phyloP scores from a whole-genome alignment of 2,113 vertebrate genomes.

The Arizona elegans region DNA sequence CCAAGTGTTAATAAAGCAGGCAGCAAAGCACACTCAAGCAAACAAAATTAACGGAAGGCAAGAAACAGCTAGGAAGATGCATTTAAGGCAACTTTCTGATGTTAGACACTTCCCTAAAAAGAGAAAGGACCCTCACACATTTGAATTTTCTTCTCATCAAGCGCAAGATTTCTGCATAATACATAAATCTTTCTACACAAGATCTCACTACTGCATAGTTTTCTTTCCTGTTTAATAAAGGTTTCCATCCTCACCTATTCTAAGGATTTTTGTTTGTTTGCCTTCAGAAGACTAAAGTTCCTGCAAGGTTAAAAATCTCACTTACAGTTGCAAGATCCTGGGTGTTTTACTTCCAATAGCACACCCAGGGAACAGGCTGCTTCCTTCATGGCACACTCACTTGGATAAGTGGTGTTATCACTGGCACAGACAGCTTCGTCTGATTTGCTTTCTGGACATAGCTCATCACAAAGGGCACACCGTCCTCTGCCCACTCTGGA shows the following conservation, averaged over 20 bases:
- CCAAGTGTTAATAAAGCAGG: constrained; percentile 74
- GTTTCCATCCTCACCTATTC: constrained; percentile 69
- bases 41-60: constrained; percentile 50
- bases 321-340: constrained; percentile 99
- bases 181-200: constrained; percentile 41
- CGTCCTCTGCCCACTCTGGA: constrained; percentile 88
- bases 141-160: constrained; percentile 53
- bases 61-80: constrained; percentile 49
- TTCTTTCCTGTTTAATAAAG: constrained; percentile 52
- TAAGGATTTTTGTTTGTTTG: constrained; percentile 56
- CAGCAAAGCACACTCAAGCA: constrained; percentile 69
- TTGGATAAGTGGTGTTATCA: constrained; percentile 96
- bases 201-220: constrained; percentile 48
- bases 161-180: constrained; percentile 47
- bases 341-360: constrained; percentile 96
- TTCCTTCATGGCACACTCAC: constrained; percentile 96
- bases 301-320: constrained; percentile 77
- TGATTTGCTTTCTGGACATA: constrained; percentile 87
- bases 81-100: constrained; percentile 56
- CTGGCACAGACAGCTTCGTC: constrained; percentile 96
- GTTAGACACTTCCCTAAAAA: constrained; percentile 56
- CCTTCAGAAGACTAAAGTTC: constrained; percentile 73
- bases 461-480: constrained; percentile 87
- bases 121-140: constrained; percentile 44
- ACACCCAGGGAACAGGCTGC: constrained; percentile 90